Evolutionary conservation across 30 jellyfish, hydroid and myxozoan species (phyloP).

Genomic region (Aurelia aurita complex sp. Pacific): DNA sequence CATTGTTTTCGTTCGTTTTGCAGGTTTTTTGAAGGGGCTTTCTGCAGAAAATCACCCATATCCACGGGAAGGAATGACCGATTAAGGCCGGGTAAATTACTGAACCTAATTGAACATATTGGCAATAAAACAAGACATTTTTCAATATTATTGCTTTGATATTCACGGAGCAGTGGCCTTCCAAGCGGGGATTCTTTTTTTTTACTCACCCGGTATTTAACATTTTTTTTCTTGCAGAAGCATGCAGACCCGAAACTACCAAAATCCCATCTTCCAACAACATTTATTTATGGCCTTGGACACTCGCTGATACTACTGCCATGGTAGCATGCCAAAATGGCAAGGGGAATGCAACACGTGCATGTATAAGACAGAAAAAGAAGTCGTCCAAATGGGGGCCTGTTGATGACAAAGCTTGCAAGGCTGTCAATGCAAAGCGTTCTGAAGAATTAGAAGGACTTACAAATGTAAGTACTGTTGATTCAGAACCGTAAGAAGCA

Average conservation of each 20-base stretch:
- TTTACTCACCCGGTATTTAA: no score
- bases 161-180: no score
- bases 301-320: conserved; percentile 26
- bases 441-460: conserved; percentile 33
- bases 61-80: no score
- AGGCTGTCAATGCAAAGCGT: conserved; percentile 14
- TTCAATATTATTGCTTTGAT: no score
- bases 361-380: conserved; percentile 9
- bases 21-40: no score
- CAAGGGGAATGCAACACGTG: conserved; percentile 47
- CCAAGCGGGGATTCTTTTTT: no score
- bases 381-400: conserved; percentile 49
- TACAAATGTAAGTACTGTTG: neutral
- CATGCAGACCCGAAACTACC: conserved; percentile 44
- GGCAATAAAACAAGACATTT: no score
- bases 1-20: no score
- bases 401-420: conserved; percentile 29
- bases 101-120: no score
- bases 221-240: conserved; percentile 5
- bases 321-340: conserved; percentile 35
- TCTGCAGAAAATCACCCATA: no score
- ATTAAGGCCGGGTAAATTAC: no score
- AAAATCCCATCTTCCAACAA: conserved; percentile 20
- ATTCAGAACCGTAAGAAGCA: neutral
- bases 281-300: conserved; percentile 39